Evolutionary conservation across 2,888 invertebrate species (phyloP).

Genomic region (Hartigia nigra): DNA sequence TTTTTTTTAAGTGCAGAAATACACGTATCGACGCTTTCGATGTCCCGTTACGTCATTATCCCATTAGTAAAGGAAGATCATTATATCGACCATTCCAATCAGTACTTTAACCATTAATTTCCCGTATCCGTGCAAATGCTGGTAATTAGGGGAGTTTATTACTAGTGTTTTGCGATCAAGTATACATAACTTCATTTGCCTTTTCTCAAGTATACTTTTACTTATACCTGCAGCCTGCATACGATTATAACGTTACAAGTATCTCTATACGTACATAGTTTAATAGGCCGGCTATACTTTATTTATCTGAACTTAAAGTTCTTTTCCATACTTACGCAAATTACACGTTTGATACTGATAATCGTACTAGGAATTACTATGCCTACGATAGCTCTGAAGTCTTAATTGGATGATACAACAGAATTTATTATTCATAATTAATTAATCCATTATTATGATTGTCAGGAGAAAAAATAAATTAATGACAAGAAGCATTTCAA

Average conservation of each 20-base stretch:
- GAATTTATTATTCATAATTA: neutral
- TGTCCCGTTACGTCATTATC: neutral
- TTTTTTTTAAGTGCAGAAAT: neutral
- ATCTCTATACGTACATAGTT: no score
- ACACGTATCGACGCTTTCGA: neutral
- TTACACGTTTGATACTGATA: neutral
- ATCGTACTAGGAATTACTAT: neutral
- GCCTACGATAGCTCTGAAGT: neutral
- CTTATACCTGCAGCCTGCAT: neutral
- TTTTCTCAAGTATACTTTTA: neutral
- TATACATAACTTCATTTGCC: neutral
- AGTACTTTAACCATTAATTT: neutral
- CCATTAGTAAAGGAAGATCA: neutral
- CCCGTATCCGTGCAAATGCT: neutral
- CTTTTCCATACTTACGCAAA: neutral
- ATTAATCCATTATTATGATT: neutral
- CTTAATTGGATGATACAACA: neutral
- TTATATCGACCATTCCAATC: neutral
- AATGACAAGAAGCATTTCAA: neutral
- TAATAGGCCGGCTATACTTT: neutral
- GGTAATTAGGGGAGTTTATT: neutral
- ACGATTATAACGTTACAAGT: no score
- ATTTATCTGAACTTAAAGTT: neutral
- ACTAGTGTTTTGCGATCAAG: neutral
- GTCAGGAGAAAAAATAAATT: neutral